Percentiles rank a stretch among this genome's conserved stretches.
These are phyloP conservation scores for Ptychoptera contaminata DNA, from an alignment of 2,888 invertebrate genomes.

Conservation along the genomic window DNA sequence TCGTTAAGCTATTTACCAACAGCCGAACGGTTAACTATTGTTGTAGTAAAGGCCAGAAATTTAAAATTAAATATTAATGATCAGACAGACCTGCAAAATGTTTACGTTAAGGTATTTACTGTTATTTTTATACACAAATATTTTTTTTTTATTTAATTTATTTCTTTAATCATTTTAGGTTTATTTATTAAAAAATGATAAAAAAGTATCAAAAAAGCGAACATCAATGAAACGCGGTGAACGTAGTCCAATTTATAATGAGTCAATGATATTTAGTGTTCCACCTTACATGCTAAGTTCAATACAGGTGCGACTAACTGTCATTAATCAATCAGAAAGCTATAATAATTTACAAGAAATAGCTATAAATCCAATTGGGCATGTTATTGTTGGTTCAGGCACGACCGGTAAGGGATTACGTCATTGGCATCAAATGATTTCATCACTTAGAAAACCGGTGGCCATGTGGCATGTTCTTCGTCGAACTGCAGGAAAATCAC, in stretches of 20 bases:
- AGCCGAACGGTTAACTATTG: conserved; percentile 55
- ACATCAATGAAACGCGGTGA: conserved; percentile 61
- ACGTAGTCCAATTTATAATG: conserved; percentile 64
- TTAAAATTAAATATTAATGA: conserved; percentile 38
- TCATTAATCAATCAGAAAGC: conserved; percentile 26
- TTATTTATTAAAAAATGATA: conserved; percentile 62
- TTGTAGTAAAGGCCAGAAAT: conserved; percentile 57
- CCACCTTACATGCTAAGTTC: conserved; percentile 53
- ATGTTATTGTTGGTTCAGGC: conserved; percentile 61
- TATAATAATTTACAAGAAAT: conserved; percentile 16
- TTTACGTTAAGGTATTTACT: conserved; percentile 69
- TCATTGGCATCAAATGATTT: conserved; percentile 76
- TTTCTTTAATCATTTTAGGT: conserved; percentile 40
- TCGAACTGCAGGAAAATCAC: conserved; percentile 15
- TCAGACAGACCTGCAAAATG: conserved; percentile 40
- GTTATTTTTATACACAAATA: too few species aligned
- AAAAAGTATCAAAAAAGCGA: conserved; percentile 67
- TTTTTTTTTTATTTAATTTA: too few species aligned
- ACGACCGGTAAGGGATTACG: conserved; percentile 53
- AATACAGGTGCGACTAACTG: conserved; percentile 56
- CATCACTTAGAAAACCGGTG: conserved; percentile 60
- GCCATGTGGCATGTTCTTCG: conserved; percentile 74
- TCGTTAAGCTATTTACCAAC: conserved; percentile 69
- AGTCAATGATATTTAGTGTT: conserved; percentile 71
- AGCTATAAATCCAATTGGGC: conserved; percentile 53